Evolutionary conservation across 92 coral and sea anemone species (phyloP), one percentile per base, ranked within the genome.

Genomic region (Porites rus): DNA sequence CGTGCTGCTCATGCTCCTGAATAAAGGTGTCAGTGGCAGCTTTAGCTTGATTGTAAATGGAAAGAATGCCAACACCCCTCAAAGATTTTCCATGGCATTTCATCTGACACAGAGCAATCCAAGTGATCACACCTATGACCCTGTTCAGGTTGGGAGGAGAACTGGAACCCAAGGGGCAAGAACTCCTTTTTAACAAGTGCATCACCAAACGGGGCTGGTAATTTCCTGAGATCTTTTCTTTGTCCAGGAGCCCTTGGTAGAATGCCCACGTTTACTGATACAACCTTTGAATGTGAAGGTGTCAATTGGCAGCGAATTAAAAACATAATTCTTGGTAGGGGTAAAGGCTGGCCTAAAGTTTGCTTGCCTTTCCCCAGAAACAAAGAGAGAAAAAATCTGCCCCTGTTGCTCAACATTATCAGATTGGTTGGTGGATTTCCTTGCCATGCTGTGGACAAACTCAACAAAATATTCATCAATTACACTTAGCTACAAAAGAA

Each of bases 381-480:
- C 92, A 91, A 91, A 88, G 11, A 84, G 74, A 24, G 89, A 74
- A 43, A 77, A 77, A n/a, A 91, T 5, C 20, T 87, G 72, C 17
- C 60, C 24, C 25, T 75, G 58, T 58, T 81, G 88, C 17, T 91
- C 86, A 4, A 28, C 71, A 53, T 78, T 71, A 69, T 89, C 84
- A 4, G 89, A 8, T 9, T 75, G 66, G 4, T 56, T 73, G 64
- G 94, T 91, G 1, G 74, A 77, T 28, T 83, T 72, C 64, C 86
- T 74, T 6, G 75, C 79, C 1, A 91, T 22, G 70, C 85, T 86
- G 76, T 87, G 93, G 50, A 91, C 80, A 92, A 72, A 76, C 83
- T 92, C 94, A 50, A 92, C 90, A 74, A 78, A 84, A 68, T 86
- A 84, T 19, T 92, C 92, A 84, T 84, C 90, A 38, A 84, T 20